Percentiles rank a stretch among this genome's conserved stretches.
phyloP scores from a whole-genome alignment of 2,113 vertebrate genomes.

The Osmerus eperlanus region DNA sequence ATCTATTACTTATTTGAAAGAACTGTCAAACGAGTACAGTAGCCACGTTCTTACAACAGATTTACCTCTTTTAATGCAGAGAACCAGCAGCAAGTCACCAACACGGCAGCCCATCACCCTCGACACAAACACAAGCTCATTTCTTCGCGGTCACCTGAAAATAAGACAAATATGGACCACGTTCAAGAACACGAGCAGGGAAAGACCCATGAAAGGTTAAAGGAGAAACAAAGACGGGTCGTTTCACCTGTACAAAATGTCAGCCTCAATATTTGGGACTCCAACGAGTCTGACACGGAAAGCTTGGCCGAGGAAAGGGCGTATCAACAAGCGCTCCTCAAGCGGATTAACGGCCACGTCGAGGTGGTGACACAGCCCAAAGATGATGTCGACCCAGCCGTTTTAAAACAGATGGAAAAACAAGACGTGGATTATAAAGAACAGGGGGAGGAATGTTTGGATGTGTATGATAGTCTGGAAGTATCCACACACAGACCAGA shows the following conservation, averaged over 20 bases:
- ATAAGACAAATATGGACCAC: conserved; percentile 20
- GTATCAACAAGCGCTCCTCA: conserved; percentile 50
- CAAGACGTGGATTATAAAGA: conserved; percentile 40
- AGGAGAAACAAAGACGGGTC: conserved; percentile 7
- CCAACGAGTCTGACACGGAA: conserved; percentile 66
- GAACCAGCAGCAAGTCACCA: too few relatives aligned
- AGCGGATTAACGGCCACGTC: not conserved
- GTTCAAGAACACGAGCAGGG: conserved; percentile 8
- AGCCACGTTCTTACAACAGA: too few relatives aligned
- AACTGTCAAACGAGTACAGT: too few relatives aligned
- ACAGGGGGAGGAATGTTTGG: conserved; percentile 33
- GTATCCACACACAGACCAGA: not conserved
- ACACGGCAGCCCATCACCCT: too few relatives aligned
- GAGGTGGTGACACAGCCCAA: not conserved
- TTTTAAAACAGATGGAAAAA: conserved; percentile 30
- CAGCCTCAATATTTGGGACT: conserved; percentile 48
- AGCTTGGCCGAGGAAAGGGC: conserved; percentile 58
- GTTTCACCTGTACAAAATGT: conserved; percentile 9
- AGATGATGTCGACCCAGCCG: conserved; percentile 46
- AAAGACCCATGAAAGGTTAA: conserved; percentile 6
- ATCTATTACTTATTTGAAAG: too few relatives aligned
- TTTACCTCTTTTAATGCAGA: too few relatives aligned
- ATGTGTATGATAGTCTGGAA: conserved; percentile 56
- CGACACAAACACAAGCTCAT: not conserved
- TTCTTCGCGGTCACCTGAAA: not conserved